phyloP scores from a whole-genome alignment of 1,140 invertebrate genomes.

The Pinna nobilis region DNA sequence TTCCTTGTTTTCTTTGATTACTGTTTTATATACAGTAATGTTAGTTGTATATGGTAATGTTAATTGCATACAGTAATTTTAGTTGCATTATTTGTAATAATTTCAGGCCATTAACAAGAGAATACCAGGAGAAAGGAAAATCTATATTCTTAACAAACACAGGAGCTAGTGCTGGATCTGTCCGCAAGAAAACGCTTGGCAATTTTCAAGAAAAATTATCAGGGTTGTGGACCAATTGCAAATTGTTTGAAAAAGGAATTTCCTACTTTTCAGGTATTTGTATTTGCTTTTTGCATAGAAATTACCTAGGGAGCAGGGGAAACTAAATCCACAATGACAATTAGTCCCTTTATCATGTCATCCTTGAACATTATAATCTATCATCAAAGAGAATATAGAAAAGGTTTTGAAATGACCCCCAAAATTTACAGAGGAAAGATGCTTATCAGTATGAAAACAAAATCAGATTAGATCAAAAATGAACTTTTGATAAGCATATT shows the following conservation, averaged over 20 bases:
- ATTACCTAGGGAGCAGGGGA: too few species aligned
- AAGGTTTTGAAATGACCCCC: too few species aligned
- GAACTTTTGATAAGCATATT: too few species aligned
- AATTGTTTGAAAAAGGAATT: constrained; percentile 90
- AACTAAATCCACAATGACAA: too few species aligned
- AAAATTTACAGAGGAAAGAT: too few species aligned
- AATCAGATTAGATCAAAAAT: too few species aligned
- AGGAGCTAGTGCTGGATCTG: constrained; percentile 79
- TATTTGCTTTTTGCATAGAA: neutral
- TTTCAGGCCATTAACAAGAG: constrained; percentile 68
- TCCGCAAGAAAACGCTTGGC: constrained; percentile 81
- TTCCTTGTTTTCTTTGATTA: too few species aligned
- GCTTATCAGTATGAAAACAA: too few species aligned
- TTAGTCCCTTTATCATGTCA: too few species aligned
- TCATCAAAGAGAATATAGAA: too few species aligned
- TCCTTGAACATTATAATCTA: too few species aligned
- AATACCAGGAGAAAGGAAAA: constrained; percentile 78
- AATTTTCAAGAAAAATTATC: constrained; percentile 89
- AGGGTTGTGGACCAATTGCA: constrained; percentile 83
- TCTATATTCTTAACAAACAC: constrained; percentile 82
- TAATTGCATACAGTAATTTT: neutral
- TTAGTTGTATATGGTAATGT: neutral
- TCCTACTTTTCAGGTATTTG: constrained; percentile 79
- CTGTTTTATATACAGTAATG: too few species aligned
- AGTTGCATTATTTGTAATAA: neutral